Evolutionary conservation across 2,888 invertebrate species (phyloP).

Genomic region (Alcis repandata): DNA sequence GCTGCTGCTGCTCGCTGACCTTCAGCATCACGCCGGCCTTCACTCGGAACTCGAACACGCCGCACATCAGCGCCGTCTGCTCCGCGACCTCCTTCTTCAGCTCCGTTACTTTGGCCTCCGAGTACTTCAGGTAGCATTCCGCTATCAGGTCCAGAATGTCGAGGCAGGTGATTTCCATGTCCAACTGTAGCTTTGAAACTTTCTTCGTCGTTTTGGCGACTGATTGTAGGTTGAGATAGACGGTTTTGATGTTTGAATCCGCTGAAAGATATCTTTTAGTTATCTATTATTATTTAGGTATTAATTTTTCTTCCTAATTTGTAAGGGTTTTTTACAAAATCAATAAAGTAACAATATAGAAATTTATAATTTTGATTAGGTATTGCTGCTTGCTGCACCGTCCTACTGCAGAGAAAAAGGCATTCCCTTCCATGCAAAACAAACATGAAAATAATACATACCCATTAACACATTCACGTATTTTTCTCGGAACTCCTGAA

Average conservation of each 20-base stretch:
- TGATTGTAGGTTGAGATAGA: constrained; percentile 39
- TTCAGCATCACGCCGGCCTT: constrained; percentile 54
- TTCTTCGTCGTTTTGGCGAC: constrained; percentile 50
- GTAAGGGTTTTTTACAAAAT: too few relatives aligned
- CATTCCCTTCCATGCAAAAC: neutral
- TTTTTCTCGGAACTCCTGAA: constrained; percentile 41
- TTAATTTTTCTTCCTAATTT: too few relatives aligned
- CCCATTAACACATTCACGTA: constrained; percentile 29
- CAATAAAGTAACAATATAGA: too few relatives aligned
- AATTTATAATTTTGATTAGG: too few relatives aligned
- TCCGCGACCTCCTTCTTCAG: constrained; percentile 51
- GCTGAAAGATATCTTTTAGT: constrained; percentile 49
- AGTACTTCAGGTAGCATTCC: constrained; percentile 58
- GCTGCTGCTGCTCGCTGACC: constrained; percentile 74
- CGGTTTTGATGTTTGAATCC: constrained; percentile 41
- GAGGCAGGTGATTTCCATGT: constrained; percentile 62
- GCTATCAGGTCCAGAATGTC: constrained; percentile 65
- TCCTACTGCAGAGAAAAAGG: neutral
- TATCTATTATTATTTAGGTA: too few relatives aligned
- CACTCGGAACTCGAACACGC: constrained; percentile 51
- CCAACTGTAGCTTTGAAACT: constrained; percentile 59
- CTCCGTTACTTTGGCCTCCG: constrained; percentile 29
- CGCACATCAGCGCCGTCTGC: constrained; percentile 57
- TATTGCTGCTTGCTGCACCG: too few relatives aligned
- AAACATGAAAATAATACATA: constrained; percentile 37